These are phyloP conservation scores for Nymphalis c-album DNA, from an alignment of 2,888 invertebrate genomes.

Conservation along the genomic window DNA sequence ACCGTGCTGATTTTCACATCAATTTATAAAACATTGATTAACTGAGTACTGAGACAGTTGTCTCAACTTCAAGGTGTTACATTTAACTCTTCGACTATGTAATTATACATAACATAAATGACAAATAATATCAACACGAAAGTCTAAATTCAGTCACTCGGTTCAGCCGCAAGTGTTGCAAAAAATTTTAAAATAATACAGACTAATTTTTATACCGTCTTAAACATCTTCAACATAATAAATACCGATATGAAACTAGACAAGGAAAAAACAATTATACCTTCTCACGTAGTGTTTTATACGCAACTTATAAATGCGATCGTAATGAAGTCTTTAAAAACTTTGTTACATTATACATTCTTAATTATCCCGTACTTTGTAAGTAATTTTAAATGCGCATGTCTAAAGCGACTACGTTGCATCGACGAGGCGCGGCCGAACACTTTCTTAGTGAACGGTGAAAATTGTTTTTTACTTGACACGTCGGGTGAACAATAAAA, in stretches of 20 bases:
- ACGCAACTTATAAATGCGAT: background rate
- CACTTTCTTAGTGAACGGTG: constrained; percentile 30
- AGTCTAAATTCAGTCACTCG: too few species aligned
- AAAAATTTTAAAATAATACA: too few species aligned
- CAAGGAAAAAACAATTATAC: constrained; percentile 45
- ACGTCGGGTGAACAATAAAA: constrained; percentile 5
- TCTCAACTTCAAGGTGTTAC: too few species aligned
- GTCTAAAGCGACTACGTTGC: constrained; percentile 40
- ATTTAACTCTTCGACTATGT: too few species aligned
- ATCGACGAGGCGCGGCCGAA: constrained; percentile 32
- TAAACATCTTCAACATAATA: background rate
- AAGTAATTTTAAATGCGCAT: constrained; percentile 43
- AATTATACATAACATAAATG: too few species aligned
- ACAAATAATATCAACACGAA: too few species aligned
- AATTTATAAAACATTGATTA: too few species aligned
- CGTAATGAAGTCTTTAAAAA: constrained; percentile 25
- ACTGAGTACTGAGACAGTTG: too few species aligned
- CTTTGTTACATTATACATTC: constrained; percentile 34
- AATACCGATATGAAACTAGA: background rate
- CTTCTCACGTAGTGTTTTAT: background rate
- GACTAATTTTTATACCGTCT: background rate
- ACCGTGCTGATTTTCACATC: too few species aligned
- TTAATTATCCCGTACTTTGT: constrained; percentile 41
- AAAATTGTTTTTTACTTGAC: constrained; percentile 20
- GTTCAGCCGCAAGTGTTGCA: too few species aligned